A percentile compares a stretch with the other conserved stretches of the same genome.
Conservation (phyloP, 2,797 vertebrate genomes). For the Onychomys arenicola region DNA sequence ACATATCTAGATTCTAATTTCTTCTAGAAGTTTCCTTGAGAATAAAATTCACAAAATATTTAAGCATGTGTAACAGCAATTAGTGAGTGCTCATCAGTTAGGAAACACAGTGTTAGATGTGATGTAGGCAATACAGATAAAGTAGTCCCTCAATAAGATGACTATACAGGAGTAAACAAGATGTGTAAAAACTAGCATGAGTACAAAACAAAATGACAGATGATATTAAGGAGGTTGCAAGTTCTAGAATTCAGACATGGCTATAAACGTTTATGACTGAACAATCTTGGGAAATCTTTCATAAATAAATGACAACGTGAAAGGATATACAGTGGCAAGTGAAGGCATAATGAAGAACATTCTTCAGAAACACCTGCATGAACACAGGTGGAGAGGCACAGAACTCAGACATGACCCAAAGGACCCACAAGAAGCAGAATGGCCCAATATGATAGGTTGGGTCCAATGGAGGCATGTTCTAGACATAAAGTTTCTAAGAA, state of each 20-base stretch:
- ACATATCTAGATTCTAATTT: neutral
- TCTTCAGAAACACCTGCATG: neutral
- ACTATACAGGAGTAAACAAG: neutral
- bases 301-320: neutral
- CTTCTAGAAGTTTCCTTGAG: constrained; percentile 37
- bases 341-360: neutral
- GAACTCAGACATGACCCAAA: neutral
- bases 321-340: neutral
- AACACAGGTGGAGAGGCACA: neutral
- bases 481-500: neutral
- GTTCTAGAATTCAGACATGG: neutral
- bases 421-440: neutral
- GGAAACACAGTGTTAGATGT: neutral
- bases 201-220: neutral
- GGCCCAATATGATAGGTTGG: neutral
- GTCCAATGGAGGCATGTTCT: neutral
- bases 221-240: neutral
- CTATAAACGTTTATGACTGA: neutral
- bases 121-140: neutral
- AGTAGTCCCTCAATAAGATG: neutral
- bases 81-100: neutral
- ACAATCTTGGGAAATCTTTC: neutral
- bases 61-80: neutral
- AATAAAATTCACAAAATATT: constrained; percentile 42
- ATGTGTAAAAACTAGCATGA: neutral